Conservation (phyloP, 2,113 vertebrate species). For the Pluvialis apricaria region DNA sequence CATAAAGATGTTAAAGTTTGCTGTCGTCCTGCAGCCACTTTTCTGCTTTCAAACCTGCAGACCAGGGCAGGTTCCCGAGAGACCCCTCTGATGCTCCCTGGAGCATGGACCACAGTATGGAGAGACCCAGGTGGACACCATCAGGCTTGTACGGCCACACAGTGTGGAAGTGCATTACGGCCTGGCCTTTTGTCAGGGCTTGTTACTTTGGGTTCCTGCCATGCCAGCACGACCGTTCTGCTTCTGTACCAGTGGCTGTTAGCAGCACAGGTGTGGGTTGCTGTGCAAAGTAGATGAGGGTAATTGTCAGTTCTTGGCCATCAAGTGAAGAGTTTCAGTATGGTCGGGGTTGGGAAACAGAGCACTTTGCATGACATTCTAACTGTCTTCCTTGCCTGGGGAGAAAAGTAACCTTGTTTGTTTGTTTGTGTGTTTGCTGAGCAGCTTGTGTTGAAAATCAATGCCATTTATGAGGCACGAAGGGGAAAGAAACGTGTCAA, state of each 20-base stretch:
- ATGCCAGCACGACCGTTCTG: background rate
- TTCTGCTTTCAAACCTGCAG: background rate
- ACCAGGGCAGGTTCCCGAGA: background rate
- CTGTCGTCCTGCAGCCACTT: background rate
- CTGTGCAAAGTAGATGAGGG: background rate
- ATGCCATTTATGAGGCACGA: constrained; percentile 89
- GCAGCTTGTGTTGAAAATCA: constrained; percentile 95
- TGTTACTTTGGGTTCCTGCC: background rate
- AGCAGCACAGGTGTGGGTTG: background rate
- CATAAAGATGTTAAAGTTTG: background rate
- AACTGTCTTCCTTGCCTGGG: background rate
- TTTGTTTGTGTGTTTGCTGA: constrained; percentile 42
- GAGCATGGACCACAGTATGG: accelerated
- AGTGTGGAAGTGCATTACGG: background rate
- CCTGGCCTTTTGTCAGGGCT: background rate
- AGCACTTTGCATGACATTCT: background rate
- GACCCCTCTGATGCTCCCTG: background rate
- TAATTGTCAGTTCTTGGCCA: background rate
- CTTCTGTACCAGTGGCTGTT: accelerated
- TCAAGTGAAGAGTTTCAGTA: background rate
- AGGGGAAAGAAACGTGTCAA: constrained; percentile 95
- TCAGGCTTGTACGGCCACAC: accelerated
- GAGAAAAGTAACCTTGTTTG: background rate
- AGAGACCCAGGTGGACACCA: background rate
- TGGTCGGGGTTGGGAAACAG: background rate